Evolutionary conservation across 2,888 invertebrate genomes (phyloP).

Genomic region (Mythimna impura): DNA sequence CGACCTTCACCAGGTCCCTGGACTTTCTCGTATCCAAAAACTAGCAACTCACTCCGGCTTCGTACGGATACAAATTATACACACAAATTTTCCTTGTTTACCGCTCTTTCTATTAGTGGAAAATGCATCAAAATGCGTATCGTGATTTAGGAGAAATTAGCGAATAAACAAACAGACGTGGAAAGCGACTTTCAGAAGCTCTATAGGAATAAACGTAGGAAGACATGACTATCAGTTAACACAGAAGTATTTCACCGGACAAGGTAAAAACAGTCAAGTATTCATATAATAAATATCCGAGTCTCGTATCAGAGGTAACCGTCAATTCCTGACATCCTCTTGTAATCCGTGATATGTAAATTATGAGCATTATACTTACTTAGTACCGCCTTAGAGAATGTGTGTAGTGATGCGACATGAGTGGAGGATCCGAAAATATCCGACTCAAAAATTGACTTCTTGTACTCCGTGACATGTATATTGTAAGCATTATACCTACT

Average conservation of each 20-base stretch:
- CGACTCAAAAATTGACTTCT: slow-evolving; percentile 38
- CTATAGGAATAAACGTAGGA: not conserved
- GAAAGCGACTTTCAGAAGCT: not conserved
- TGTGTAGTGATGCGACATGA: slow-evolving; percentile 34
- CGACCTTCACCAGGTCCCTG: no score
- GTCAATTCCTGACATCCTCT: slow-evolving; percentile 55
- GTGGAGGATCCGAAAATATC: slow-evolving; percentile 12
- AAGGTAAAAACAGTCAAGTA: slow-evolving; percentile 16
- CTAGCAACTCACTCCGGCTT: no score
- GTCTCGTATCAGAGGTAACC: slow-evolving; percentile 22
- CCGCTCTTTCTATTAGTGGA: no score
- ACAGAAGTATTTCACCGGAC: slow-evolving; percentile 8
- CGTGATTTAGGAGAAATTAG: no score
- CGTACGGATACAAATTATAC: no score
- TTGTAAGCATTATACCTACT: slow-evolving; percentile 57
- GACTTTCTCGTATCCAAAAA: no score
- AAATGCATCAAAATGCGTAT: no score
- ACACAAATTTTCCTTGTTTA: no score
- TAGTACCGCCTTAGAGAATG: slow-evolving; percentile 39
- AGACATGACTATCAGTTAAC: not conserved
- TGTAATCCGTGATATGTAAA: slow-evolving; percentile 61
- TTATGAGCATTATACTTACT: slow-evolving; percentile 57
- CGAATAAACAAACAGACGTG: no score
- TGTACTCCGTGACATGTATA: slow-evolving; percentile 58
- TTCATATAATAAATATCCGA: slow-evolving; percentile 32